Evolutionary conservation across 2,113 vertebrate genomes (phyloP).

Genomic region (Callopanchax toddi): DNA sequence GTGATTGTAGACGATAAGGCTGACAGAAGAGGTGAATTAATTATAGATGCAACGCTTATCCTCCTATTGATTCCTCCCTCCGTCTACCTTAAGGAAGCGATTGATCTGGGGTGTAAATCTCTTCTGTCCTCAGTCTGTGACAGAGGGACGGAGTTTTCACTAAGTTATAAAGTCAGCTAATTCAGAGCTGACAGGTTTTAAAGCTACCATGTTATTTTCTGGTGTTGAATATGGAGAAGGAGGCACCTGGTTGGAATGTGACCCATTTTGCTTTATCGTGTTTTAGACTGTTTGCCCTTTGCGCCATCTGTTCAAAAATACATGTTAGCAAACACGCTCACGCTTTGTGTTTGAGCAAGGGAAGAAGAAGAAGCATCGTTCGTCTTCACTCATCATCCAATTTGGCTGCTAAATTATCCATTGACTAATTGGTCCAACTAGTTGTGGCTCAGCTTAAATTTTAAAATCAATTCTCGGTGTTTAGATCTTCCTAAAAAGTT

Average conservation of each 20-base stretch:
- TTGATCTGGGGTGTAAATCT: not conserved
- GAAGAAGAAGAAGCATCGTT: not conserved
- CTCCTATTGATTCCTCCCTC: not conserved
- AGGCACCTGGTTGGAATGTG: constrained; percentile 22
- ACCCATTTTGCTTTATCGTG: constrained; percentile 3
- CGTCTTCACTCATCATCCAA: not conserved
- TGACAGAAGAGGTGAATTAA: not conserved
- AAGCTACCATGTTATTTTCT: too few relatives aligned
- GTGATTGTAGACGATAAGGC: not conserved
- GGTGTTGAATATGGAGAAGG: constrained; percentile 43
- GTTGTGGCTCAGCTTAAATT: too few relatives aligned
- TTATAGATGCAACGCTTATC: constrained; percentile 5
- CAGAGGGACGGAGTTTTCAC: not conserved
- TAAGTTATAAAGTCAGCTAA: not conserved
- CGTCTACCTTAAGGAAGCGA: not conserved
- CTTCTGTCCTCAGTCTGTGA: not conserved
- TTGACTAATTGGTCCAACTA: too few relatives aligned
- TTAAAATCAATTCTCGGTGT: too few relatives aligned
- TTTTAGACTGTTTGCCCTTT: constrained; percentile 42
- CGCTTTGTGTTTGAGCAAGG: too few relatives aligned
- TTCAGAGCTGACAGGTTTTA: too few relatives aligned
- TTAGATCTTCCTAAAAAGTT: too few relatives aligned
- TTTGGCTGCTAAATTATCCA: not conserved
- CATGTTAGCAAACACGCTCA: constrained; percentile 11
- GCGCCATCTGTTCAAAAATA: constrained; percentile 51